Base-by-base conservation (phyloP, 2,797 vertebrate species). In the Lepilemur ruficaudatus region DNA sequence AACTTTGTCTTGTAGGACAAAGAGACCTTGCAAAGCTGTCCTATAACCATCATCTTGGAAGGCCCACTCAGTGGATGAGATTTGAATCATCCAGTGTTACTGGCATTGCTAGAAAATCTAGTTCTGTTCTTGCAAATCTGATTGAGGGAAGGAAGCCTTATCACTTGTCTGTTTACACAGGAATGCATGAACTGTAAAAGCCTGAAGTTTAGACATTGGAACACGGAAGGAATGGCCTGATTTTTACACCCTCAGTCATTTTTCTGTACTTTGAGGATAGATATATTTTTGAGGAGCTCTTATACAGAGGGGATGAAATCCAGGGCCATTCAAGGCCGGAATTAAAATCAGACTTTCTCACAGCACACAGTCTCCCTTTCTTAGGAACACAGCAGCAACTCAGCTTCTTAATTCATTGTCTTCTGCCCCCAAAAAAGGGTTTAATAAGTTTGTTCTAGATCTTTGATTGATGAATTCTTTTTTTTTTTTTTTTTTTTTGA, bases 81-180 rank as follows among this genome's bases (percentile, higher is more conserved):
- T 69, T 93, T 75, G 73, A 55, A 73, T 72, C 32, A 4, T 82
- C 65, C 7, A 32, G 25, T 92, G 32, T 57, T 92, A 57, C 67
- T 78, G 90, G 48, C 63, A 3, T 75, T 90, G 59, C 81, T 95
- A n/a, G 85, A 86, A 93, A 90, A 63, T 93, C 94, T 76, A n/a
- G 52, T 73, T 95, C 78, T 88, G 22, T 81, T 65, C 50, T 35
- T 38, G 0, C 4, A 28, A 30, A 20, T 73, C 46, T 82, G 20
- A 11, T 80, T 87, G 75, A 87, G 23, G 80, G 4, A 38, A 43
- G 20, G 30, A 67, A 50, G 22, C 18, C 30, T 92, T 25, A 0
- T 94, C 20, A 20, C 25, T 87, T 67, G 13, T 22, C 30, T 75
- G 0, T 93, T 50, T 70, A 35, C n/a, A 63, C 28, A 80, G 57